A percentile compares a stretch with the other conserved stretches of the same genome.
Evolutionary conservation across 2,888 invertebrate species (phyloP).

Genomic region (Neoitamus cyanurus): DNA sequence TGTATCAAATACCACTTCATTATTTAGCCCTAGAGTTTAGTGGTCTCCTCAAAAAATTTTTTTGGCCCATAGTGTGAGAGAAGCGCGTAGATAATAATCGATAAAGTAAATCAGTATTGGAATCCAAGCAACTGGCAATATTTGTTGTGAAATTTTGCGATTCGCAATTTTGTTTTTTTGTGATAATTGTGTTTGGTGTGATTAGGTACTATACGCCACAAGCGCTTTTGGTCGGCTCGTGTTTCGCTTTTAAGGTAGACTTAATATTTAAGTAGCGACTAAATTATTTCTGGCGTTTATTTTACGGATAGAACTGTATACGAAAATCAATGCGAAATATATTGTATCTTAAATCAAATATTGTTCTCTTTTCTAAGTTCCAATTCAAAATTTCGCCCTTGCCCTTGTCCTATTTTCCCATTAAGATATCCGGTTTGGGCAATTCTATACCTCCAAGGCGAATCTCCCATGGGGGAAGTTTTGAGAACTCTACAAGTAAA

Average conservation of each 20-base stretch:
- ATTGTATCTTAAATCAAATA: not conserved
- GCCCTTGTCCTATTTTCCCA: not conserved
- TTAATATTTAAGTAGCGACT: constrained; percentile 33
- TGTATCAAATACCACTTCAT: not conserved
- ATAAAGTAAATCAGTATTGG: constrained; percentile 27
- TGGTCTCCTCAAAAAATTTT: not conserved
- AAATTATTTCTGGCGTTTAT: constrained; percentile 3
- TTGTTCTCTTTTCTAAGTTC: not conserved
- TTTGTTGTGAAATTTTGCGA: constrained; percentile 40
- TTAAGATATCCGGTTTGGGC: no score
- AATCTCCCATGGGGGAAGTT: no score
- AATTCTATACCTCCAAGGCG: no score
- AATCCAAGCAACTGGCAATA: constrained; percentile 18
- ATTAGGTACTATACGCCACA: not conserved
- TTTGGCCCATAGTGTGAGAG: not conserved
- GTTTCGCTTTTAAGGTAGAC: constrained; percentile 13
- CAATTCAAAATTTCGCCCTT: not conserved
- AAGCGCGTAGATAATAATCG: not conserved
- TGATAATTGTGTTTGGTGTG: not conserved
- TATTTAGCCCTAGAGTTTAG: not conserved
- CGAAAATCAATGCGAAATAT: not conserved
- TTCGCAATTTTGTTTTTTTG: constrained; percentile 16
- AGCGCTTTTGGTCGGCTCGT: not conserved
- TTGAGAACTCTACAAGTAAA: no score
- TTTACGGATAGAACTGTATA: not conserved